Conservation (phyloP, 2,797 vertebrate species). For the Trachurus trachurus region DNA sequence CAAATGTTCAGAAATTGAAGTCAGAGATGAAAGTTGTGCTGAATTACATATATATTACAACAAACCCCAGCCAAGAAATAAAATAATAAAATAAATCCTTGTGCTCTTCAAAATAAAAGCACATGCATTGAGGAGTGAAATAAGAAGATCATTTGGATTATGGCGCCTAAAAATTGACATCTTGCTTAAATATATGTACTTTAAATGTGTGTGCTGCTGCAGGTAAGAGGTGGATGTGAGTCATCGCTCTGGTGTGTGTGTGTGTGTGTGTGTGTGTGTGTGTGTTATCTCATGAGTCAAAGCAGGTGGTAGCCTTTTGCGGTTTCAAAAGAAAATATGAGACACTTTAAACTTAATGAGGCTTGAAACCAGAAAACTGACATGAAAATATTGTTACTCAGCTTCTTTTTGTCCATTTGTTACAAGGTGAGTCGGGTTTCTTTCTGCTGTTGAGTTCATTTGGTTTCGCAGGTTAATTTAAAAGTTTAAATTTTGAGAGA, state of each 20-base stretch:
- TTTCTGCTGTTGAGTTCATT: too few species aligned
- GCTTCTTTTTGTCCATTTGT: not conserved
- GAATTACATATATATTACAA: too few species aligned
- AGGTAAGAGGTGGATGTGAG: not conserved
- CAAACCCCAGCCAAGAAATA: too few species aligned
- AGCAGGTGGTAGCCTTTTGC: not conserved
- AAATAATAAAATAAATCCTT: not conserved
- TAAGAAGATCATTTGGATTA: not conserved
- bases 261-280: too few species aligned
- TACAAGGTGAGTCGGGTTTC: not conserved
- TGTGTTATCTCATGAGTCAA: not conserved
- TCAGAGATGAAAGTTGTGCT: too few species aligned
- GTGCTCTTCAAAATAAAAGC: conserved; percentile 2
- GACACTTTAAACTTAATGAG: not conserved
- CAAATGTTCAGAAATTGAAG: conserved; percentile 8
- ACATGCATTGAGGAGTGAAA: too few species aligned
- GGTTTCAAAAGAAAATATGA: not conserved
- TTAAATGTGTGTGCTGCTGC: not conserved
- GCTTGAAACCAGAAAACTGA: not conserved
- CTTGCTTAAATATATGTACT: not conserved
- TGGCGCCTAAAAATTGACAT: not conserved
- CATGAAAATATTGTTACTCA: too few species aligned
- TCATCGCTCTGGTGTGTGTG: not conserved
- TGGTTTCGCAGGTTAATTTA: too few species aligned
- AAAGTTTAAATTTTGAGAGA: not conserved